Conservation (phyloP, 2,888 invertebrate species). For the Pandemis corylana region DNA sequence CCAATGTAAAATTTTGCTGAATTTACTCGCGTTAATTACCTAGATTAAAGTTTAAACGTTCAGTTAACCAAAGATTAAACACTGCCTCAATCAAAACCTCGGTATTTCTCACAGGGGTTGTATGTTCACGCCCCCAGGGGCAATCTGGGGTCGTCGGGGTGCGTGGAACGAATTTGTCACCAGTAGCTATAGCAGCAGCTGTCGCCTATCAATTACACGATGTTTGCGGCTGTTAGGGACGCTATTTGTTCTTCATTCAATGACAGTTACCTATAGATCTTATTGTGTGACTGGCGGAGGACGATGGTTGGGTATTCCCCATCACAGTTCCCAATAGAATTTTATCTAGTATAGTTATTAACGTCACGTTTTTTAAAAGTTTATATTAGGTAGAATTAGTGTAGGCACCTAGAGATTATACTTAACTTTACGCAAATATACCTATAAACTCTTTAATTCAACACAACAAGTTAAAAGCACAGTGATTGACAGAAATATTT, state of each 20-base stretch:
- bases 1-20: too few species aligned
- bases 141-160: slow-evolving; percentile 60
- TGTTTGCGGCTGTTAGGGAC: slow-evolving; percentile 80
- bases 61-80: neutral
- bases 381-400: too few species aligned
- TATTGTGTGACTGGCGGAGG: slow-evolving; percentile 54
- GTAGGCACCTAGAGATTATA: too few species aligned
- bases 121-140: slow-evolving; percentile 65
- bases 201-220: slow-evolving; percentile 71
- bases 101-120: slow-evolving; percentile 45
- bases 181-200: slow-evolving; percentile 71
- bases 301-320: slow-evolving; percentile 14
- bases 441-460: too few species aligned
- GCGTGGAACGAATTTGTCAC: slow-evolving; percentile 76
- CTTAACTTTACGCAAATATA: too few species aligned
- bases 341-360: neutral
- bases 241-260: slow-evolving; percentile 77
- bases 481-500: too few species aligned
- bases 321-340: neutral
- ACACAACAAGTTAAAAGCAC: too few species aligned
- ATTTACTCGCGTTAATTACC: too few species aligned
- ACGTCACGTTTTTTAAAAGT: too few species aligned
- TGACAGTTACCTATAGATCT: slow-evolving; percentile 71
- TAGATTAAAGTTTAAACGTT: too few species aligned
- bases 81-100: slow-evolving; percentile 49